Conservation (phyloP, 2,113 vertebrate genomes). For the Pachypanchax playfairii region DNA sequence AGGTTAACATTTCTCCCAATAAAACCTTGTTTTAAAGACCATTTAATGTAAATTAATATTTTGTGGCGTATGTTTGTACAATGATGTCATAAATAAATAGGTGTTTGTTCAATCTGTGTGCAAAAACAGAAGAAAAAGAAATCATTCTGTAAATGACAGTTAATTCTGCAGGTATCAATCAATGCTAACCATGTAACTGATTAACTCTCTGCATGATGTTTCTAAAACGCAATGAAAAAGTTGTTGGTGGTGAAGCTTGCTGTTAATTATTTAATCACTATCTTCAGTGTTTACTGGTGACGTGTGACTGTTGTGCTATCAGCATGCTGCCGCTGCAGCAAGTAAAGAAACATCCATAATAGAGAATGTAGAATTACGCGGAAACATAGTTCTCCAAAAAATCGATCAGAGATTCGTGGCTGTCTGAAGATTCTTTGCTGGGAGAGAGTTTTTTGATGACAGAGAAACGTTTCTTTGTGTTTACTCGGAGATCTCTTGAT, state of each 20-base stretch:
- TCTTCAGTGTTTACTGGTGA: constrained; percentile 4
- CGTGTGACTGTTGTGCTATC: constrained; percentile 11
- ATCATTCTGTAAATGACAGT: constrained; percentile 12
- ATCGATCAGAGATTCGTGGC: too few species aligned
- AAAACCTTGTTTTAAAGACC: too few species aligned
- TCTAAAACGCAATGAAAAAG: neutral
- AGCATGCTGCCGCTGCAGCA: neutral
- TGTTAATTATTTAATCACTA: constrained; percentile 27
- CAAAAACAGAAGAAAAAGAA: too few species aligned
- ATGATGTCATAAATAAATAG: too few species aligned
- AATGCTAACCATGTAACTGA: constrained; percentile 42
- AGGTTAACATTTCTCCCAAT: too few species aligned
- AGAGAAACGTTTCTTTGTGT: neutral
- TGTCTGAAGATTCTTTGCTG: too few species aligned
- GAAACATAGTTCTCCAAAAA: too few species aligned
- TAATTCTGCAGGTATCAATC: constrained; percentile 33
- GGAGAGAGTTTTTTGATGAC: constrained; percentile 5
- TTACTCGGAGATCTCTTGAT: neutral
- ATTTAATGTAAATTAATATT: too few species aligned
- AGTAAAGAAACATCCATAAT: constrained; percentile 1
- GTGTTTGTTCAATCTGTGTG: too few species aligned
- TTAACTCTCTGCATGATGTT: constrained; percentile 9
- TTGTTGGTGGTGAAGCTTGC: neutral
- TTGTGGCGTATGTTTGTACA: too few species aligned
- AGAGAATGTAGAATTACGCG: constrained; percentile 1